phyloP scores from a whole-genome alignment of 1,140 invertebrate genomes.

The Tetramorium parvispinum region DNA sequence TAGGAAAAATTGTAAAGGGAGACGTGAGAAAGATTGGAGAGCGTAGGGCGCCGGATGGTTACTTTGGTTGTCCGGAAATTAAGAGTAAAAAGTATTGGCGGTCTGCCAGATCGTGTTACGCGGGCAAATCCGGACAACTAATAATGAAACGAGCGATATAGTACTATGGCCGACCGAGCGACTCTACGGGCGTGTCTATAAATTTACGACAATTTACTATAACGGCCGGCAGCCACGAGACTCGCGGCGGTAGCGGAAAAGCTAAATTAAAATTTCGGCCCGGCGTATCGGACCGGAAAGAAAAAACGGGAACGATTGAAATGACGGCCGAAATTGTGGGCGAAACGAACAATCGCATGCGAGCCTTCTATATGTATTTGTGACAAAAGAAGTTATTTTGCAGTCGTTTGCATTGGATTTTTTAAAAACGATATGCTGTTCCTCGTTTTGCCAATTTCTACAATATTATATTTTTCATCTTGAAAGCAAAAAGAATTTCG shows the following conservation, averaged over 20 bases:
- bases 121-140: constrained; percentile 74
- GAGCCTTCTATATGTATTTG: constrained; percentile 3
- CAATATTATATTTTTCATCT: neutral
- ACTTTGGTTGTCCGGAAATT: constrained; percentile 65
- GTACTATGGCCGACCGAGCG: constrained; percentile 36
- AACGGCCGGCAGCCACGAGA: constrained; percentile 64
- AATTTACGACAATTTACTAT: constrained; percentile 77
- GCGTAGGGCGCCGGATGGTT: constrained; percentile 32
- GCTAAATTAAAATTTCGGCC: constrained; percentile 66
- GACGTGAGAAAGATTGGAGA: constrained; percentile 18
- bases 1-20: constrained; percentile 32
- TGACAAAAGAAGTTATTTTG: neutral
- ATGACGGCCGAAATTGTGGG: constrained; percentile 49
- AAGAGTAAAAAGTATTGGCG: constrained; percentile 73
- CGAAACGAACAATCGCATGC: constrained; percentile 49
- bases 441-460: neutral
- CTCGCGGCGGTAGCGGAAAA: constrained; percentile 21
- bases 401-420: neutral
- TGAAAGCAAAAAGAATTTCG: neutral
- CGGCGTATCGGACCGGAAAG: constrained; percentile 50
- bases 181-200: constrained; percentile 64
- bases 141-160: constrained; percentile 73
- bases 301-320: constrained; percentile 56
- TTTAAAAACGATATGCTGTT: neutral
- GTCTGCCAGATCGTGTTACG: constrained; percentile 72